Base-by-base conservation (phyloP, 2,888 invertebrate genomes). In the Liopterus haemorrhoidalis region DNA sequence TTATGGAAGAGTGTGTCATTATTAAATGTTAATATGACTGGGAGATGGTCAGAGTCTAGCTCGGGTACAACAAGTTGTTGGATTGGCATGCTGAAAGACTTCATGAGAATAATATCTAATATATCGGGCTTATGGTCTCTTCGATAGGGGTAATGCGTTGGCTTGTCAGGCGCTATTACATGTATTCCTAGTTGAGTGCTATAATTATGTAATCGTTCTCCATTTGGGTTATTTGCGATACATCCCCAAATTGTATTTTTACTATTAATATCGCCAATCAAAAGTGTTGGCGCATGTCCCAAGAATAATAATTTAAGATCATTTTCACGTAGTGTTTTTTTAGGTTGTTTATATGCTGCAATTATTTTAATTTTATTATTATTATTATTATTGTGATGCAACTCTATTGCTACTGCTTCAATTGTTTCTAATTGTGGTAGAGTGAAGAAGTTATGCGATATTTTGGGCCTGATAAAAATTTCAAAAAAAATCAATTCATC, bases 251-350 rank as follows among this genome's bases (percentile, higher is more conserved):
- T 11, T 8, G 5, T 22, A 22, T 42, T 38, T 33, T 49, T 47
- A 12, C 46, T 21, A 24, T 49, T 47, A 30, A 49, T 12, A 32
- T 49, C 43, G 16, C 43, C 43, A 30, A 49, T n/a, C 11, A 43
- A 19, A 43, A 47, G n/a, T 21, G 28, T 33, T 22, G 21, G 32
- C 11, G 14, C n/a, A 14, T 37, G 15, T 16, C 11, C 32, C 18
- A 33, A 25, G 21, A 49, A 46, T 3, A 40, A 19, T 8, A 8
- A 14, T n/a, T 12, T 18, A 20, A 50, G 32, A 18, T 50, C 48
- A 5, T 37, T 22, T 24, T 49, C 45, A 4, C 33, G 4, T 25
- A 43, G 5, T 31, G 36, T 45, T 14, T 28, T 31, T 27, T 42
- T 48, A 33, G 50, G 42, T 35, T 41, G 48, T 28, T 33, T 32